These are phyloP conservation scores for Rhodinocichla rosea DNA, from an alignment of 2,113 vertebrate species.

Conservation along the genomic window DNA sequence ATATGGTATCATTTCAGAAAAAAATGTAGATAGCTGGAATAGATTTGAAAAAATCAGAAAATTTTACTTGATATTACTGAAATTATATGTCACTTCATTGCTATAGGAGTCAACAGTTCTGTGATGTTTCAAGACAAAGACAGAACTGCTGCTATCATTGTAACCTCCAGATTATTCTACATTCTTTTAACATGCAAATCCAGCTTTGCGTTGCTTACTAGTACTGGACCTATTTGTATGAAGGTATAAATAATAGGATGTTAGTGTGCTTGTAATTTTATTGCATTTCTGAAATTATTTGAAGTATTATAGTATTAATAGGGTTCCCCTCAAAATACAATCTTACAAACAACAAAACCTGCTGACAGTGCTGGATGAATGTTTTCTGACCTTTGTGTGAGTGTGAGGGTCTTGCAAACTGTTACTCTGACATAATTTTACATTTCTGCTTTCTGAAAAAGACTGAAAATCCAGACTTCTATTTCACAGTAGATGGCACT, in stretches of 20 bases:
- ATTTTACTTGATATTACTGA: neutral
- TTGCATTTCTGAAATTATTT: neutral
- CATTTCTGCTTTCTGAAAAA: neutral
- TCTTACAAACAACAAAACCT: neutral
- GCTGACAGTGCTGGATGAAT: neutral
- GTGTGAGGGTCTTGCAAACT: neutral
- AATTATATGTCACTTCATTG: neutral
- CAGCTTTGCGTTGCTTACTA: neutral
- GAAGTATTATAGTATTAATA: neutral
- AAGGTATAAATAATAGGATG: neutral
- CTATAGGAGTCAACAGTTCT: neutral
- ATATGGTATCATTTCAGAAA: neutral
- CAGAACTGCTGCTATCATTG: neutral
- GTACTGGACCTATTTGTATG: neutral
- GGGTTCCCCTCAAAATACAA: accelerated
- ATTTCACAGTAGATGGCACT: conserved; percentile 25
- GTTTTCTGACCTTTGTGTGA: neutral
- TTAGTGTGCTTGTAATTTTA: neutral
- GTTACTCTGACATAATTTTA: neutral
- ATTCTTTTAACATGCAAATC: neutral
- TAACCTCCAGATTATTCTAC: neutral
- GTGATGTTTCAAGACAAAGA: neutral
- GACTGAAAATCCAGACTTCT: neutral
- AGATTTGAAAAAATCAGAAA: neutral
- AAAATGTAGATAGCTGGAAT: neutral